These are phyloP conservation scores for Antrozous pallidus DNA, from an alignment of 2,797 vertebrate genomes.

Conservation along the genomic window DNA sequence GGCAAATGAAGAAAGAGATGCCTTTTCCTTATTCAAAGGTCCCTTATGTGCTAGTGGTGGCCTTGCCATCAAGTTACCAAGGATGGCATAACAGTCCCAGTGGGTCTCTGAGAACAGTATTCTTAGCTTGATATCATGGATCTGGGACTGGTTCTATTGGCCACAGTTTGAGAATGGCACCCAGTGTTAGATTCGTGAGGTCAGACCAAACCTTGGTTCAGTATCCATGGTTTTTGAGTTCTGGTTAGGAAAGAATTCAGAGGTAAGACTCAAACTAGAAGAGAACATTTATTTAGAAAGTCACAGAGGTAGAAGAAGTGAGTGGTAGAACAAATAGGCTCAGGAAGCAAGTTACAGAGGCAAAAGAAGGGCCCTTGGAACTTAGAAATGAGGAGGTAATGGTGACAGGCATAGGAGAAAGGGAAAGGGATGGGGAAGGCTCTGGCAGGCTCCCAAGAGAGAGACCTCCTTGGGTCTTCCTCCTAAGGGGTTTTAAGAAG, in stretches of 20 bases:
- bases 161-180: not conserved
- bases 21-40: not conserved
- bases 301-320: not conserved
- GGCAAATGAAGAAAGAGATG: not conserved
- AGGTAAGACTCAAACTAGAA: not conserved
- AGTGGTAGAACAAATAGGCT: not conserved
- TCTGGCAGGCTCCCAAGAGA: not conserved
- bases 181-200: not conserved
- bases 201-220: not conserved
- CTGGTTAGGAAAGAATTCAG: not conserved
- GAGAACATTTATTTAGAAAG: not conserved
- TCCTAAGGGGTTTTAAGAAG: not conserved
- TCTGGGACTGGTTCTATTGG: not conserved
- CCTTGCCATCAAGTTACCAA: not conserved
- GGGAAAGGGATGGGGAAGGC: not conserved
- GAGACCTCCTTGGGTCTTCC: not conserved
- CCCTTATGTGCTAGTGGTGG: not conserved
- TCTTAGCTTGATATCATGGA: not conserved
- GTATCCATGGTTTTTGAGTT: not conserved
- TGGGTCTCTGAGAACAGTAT: not conserved
- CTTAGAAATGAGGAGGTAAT: not conserved
- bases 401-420: not conserved
- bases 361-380: not conserved
- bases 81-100: not conserved
- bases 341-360: not conserved